Conservation (phyloP, 2,888 invertebrate genomes). For the Autographa pulchrina region DNA sequence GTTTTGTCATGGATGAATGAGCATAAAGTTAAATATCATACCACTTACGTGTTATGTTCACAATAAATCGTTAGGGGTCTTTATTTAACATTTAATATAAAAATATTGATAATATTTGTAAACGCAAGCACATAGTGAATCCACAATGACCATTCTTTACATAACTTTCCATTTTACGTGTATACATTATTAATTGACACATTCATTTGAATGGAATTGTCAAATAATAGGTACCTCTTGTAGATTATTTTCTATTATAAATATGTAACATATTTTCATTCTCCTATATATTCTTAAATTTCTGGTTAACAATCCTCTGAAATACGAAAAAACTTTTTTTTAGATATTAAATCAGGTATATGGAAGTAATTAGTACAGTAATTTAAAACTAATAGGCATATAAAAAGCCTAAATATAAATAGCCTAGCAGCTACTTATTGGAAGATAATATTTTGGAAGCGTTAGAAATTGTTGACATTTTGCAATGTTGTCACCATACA, state of each 20-base stretch:
- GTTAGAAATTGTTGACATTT: neutral
- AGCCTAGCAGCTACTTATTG: neutral
- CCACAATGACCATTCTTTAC: neutral
- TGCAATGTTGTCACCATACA: neutral
- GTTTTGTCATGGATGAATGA: conserved; percentile 48
- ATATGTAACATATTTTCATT: neutral
- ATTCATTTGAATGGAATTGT: neutral
- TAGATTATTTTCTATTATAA: neutral
- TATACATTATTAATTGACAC: neutral
- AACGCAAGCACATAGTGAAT: conserved; percentile 34
- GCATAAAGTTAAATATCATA: conserved; percentile 29
- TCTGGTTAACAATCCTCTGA: neutral
- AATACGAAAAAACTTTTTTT: neutral
- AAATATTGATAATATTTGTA: conserved; percentile 44
- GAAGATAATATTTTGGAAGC: conserved; percentile 3
- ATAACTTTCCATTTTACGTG: conserved; percentile 12
- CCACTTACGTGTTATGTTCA: conserved; percentile 34
- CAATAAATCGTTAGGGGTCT: conserved; percentile 36
- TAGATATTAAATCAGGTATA: neutral
- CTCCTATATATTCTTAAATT: neutral
- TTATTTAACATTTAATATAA: conserved; percentile 35
- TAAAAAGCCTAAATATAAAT: neutral
- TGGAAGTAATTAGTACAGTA: neutral
- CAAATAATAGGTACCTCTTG: neutral
- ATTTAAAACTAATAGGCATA: conserved; percentile 4